These are phyloP conservation scores for Leptocoma aspasia DNA, from an alignment of 2,113 vertebrate species.

Conservation along the genomic window DNA sequence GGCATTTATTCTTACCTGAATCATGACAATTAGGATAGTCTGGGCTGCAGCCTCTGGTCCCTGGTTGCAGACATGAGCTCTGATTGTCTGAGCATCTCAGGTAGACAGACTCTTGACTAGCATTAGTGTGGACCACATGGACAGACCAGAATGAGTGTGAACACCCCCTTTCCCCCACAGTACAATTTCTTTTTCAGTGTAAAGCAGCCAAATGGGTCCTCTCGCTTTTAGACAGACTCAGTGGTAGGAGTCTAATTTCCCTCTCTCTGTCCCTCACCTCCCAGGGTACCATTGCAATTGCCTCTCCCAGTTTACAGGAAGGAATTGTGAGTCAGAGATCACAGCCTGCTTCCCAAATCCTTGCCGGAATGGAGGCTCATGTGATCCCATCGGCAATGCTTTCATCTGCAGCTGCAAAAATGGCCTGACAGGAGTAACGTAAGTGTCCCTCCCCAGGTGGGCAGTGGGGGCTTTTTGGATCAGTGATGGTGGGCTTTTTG, in stretches of 20 bases:
- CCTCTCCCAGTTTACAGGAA: conserved; percentile 87
- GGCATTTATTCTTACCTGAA: neutral
- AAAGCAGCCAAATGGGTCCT: neutral
- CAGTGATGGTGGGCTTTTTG: neutral
- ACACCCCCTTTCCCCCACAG: neutral
- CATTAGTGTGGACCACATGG: neutral
- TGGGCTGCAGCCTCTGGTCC: neutral
- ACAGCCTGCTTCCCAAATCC: conserved; percentile 94
- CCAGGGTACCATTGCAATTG: conserved; percentile 93
- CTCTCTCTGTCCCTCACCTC: conserved; percentile 15
- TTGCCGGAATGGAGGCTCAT: conserved; percentile 87
- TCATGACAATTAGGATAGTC: neutral
- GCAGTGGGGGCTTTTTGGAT: neutral
- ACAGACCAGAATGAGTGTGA: neutral
- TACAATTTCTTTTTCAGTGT: neutral
- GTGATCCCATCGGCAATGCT: conserved; percentile 87
- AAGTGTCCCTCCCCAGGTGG: conserved; percentile 62
- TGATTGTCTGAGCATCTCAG: neutral
- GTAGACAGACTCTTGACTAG: neutral
- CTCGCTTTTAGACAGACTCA: neutral
- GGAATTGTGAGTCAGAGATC: conserved; percentile 91
- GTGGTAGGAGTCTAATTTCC: neutral
- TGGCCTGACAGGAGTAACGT: conserved; percentile 91
- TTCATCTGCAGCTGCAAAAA: conserved; percentile 93
- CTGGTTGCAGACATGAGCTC: neutral